Conservation (phyloP, 1,140 invertebrate genomes). For the Pachypsylla venusta region DNA sequence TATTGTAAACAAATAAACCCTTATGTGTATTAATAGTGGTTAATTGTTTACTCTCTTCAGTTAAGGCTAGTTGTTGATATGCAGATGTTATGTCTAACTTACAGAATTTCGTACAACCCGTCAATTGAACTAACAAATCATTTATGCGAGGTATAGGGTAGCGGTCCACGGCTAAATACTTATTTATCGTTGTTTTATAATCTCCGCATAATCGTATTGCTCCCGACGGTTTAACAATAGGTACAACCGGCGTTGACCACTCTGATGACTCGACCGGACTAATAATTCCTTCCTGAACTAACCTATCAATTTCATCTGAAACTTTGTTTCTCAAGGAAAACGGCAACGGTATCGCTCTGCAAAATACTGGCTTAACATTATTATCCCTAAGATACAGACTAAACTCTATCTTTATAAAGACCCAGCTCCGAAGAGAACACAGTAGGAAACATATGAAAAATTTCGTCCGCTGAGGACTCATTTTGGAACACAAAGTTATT, state of each 20-base stretch:
- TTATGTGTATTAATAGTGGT: slow-evolving; percentile 26
- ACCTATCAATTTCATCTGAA: neutral
- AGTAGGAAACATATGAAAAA: neutral
- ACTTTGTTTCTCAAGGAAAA: slow-evolving; percentile 8
- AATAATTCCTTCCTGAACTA: neutral
- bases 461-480: neutral
- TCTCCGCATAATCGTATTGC: slow-evolving; percentile 3
- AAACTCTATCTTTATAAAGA: neutral
- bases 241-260: slow-evolving; percentile 6
- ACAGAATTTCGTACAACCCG: no score
- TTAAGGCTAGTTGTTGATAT: slow-evolving; percentile 25
- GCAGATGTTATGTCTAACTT: slow-evolving; percentile 25
- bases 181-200: slow-evolving; percentile 2
- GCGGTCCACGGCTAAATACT: neutral
- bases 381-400: neutral
- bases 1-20: slow-evolving; percentile 25
- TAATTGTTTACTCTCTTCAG: slow-evolving; percentile 23
- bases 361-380: slow-evolving; percentile 13
- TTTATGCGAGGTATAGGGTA: slow-evolving; percentile 5
- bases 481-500: neutral
- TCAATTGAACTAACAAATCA: slow-evolving; percentile 25
- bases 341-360: neutral
- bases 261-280: neutral
- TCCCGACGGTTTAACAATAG: slow-evolving; percentile 1
- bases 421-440: neutral